phyloP scores from a whole-genome alignment of 2,888 invertebrate genomes.

The Epinotia brunnichana region DNA sequence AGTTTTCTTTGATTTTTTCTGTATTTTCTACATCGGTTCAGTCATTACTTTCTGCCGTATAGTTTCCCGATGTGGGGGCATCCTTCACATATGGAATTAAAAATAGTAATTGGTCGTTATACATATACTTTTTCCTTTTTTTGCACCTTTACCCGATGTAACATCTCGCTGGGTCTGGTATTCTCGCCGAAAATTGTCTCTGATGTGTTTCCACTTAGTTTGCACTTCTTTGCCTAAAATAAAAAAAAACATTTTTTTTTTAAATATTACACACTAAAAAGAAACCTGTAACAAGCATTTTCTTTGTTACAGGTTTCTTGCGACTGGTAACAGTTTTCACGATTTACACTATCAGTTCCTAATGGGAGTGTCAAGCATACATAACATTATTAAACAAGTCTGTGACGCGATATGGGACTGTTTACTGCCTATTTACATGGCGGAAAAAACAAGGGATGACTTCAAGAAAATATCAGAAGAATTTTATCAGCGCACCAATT shows the following conservation, averaged over 20 bases:
- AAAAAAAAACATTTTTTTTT: constrained; percentile 11
- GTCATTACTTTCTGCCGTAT: constrained; percentile 3
- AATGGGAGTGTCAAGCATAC: too few relatives aligned
- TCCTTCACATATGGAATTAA: constrained; percentile 7
- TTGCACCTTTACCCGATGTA: too few relatives aligned
- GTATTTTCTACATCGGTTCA: constrained; percentile 6
- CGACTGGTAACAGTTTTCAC: constrained; percentile 45
- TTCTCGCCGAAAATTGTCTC: neutral
- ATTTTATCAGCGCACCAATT: too few relatives aligned
- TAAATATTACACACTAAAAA: too few relatives aligned
- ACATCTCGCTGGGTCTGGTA: too few relatives aligned
- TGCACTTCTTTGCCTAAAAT: constrained; percentile 7
- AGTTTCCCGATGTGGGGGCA: constrained; percentile 16
- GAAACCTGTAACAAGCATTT: neutral
- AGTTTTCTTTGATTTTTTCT: neutral
- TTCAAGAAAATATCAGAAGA: too few relatives aligned
- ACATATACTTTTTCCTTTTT: too few relatives aligned
- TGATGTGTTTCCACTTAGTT: constrained; percentile 14
- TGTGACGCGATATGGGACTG: too few relatives aligned
- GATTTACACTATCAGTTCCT: constrained; percentile 43
- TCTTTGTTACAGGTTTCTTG: constrained; percentile 46
- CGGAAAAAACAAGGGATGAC: too few relatives aligned
- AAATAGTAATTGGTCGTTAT: neutral
- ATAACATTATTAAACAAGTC: too few relatives aligned
- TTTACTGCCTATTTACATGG: too few relatives aligned